Evolutionary conservation across 2,888 invertebrate species (phyloP).

Genomic region (Keiferia lycopersicella): DNA sequence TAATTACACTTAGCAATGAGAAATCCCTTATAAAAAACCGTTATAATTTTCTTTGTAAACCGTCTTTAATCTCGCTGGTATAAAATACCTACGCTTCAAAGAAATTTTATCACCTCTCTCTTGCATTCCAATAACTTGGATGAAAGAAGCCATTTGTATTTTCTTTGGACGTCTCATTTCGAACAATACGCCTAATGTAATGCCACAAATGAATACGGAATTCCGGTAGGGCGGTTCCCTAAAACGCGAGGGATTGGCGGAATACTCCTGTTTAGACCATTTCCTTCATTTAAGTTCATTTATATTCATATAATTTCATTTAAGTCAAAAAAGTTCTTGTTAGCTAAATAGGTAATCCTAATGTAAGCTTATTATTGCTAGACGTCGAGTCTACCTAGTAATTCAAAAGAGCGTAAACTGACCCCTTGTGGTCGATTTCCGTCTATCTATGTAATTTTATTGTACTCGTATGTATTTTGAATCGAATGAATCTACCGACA

Average conservation of each 20-base stretch:
- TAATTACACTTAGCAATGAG: slow-evolving; percentile 12
- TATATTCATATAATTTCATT: too few relatives aligned
- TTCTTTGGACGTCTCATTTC: slow-evolving; percentile 66
- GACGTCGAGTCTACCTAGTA: too few relatives aligned
- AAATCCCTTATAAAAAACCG: slow-evolving; percentile 19
- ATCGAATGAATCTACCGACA: too few relatives aligned
- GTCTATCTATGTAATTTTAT: too few relatives aligned
- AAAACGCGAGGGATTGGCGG: slow-evolving; percentile 49
- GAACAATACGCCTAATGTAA: slow-evolving; percentile 73
- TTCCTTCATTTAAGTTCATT: background rate
- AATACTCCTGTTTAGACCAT: slow-evolving; percentile 24
- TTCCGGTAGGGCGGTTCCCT: slow-evolving; percentile 59
- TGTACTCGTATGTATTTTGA: too few relatives aligned
- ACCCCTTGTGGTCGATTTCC: too few relatives aligned
- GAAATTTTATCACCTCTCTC: slow-evolving; percentile 46
- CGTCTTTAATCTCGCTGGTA: slow-evolving; percentile 27
- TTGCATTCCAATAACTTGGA: slow-evolving; percentile 54
- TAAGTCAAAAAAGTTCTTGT: too few relatives aligned
- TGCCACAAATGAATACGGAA: slow-evolving; percentile 73
- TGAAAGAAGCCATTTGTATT: slow-evolving; percentile 62
- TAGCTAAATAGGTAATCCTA: too few relatives aligned
- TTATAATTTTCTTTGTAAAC: slow-evolving; percentile 19
- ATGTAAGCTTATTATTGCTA: too few relatives aligned
- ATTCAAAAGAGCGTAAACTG: too few relatives aligned
- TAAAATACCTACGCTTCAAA: slow-evolving; percentile 37